A percentile compares a stretch with the other conserved stretches of the same genome.
These are phyloP conservation scores for Pipistrellus pipistrellus DNA, from an alignment of 2,797 vertebrate genomes.

Conservation along the genomic window DNA sequence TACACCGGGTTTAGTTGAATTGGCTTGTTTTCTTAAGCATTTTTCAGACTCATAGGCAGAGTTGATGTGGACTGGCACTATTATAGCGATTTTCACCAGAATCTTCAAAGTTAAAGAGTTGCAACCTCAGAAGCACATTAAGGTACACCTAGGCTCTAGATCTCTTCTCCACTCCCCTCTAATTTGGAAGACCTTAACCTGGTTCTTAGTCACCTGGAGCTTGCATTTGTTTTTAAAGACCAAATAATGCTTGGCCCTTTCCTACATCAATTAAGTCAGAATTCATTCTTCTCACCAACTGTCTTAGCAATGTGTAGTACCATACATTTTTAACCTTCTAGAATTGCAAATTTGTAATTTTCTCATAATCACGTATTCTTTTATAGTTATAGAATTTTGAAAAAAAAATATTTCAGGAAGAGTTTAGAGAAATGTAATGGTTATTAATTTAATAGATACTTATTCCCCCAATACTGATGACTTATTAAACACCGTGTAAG, in stretches of 20 bases:
- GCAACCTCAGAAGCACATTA: not conserved
- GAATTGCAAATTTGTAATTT: not conserved
- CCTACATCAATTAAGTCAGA: not conserved
- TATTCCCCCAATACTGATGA: not conserved
- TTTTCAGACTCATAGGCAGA: not conserved
- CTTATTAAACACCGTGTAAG: not conserved
- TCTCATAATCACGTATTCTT: not conserved
- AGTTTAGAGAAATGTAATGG: not conserved
- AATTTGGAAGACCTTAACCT: not conserved
- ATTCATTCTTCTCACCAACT: not conserved
- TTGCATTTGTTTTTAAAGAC: not conserved
- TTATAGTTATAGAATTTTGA: not conserved
- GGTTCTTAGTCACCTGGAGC: not conserved
- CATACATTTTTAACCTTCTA: not conserved
- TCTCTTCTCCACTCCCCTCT: not conserved
- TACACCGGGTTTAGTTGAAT: not conserved
- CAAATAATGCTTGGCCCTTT: not conserved
- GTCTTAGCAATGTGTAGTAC: not conserved
- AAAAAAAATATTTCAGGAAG: not conserved
- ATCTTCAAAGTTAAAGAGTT: not conserved
- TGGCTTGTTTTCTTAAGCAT: not conserved
- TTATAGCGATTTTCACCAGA: not conserved
- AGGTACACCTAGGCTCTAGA: fast-evolving
- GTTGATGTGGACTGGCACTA: not conserved
- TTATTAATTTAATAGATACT: not conserved